Percentiles rank a stretch among this genome's conserved stretches.
Evolutionary conservation across 2,888 invertebrate genomes (phyloP).

Genomic region (Metallyticus violacea): DNA sequence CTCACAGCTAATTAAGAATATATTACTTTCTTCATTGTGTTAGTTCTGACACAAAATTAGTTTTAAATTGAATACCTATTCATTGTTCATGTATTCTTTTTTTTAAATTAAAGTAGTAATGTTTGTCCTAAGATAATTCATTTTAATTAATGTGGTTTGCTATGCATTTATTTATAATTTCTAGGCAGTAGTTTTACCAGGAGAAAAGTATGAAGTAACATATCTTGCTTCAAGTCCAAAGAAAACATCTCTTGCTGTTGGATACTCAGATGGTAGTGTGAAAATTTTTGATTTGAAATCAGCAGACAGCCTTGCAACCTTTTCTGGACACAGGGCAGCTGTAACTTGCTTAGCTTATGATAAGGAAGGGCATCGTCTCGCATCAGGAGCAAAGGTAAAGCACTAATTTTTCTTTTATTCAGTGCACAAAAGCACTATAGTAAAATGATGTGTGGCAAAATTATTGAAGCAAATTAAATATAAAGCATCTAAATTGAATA

Average conservation of each 20-base stretch:
- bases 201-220: slow-evolving; percentile 79
- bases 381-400: slow-evolving; percentile 82
- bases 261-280: slow-evolving; percentile 86
- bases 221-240: slow-evolving; percentile 72
- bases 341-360: slow-evolving; percentile 84
- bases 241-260: slow-evolving; percentile 79
- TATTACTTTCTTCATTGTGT: no score
- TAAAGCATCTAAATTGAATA: no score
- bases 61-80: no score
- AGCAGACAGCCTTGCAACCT: slow-evolving; percentile 67
- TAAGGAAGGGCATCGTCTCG: slow-evolving; percentile 74
- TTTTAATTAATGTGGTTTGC: no score
- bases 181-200: slow-evolving; percentile 54
- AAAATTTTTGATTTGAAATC: slow-evolving; percentile 77
- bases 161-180: not conserved
- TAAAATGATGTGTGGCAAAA: no score
- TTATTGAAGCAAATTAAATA: no score
- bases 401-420: not conserved
- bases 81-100: no score
- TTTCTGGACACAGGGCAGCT: slow-evolving; percentile 82
- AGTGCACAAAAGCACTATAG: no score
- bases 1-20: no score
- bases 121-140: no score
- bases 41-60: no score
- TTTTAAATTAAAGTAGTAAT: no score